phyloP scores from a whole-genome alignment of 2,113 vertebrate genomes.

The Oncorhynchus masou region DNA sequence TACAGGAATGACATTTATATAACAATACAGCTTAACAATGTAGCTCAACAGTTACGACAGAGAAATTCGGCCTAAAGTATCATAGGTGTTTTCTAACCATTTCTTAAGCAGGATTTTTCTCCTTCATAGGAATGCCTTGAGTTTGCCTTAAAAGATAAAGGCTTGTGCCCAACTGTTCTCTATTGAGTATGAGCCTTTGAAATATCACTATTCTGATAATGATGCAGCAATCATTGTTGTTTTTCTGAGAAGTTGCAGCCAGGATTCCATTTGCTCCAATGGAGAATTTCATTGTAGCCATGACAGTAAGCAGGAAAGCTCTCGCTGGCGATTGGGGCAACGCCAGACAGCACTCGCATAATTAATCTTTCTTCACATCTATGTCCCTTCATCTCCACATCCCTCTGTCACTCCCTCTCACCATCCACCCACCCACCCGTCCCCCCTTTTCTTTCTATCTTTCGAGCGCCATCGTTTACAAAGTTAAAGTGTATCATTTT shows the following conservation, averaged over 20 bases:
- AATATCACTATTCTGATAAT: constrained; percentile 23
- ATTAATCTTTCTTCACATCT: constrained; percentile 32
- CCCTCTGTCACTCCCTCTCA: neutral
- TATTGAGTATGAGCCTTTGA: neutral
- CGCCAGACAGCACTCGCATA: constrained; percentile 15
- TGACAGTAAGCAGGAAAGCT: constrained; percentile 44
- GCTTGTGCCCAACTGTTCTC: neutral
- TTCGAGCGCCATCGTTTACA: constrained; percentile 14
- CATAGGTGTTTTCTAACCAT: too few relatives aligned
- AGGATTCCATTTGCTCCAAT: constrained; percentile 43
- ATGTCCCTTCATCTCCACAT: neutral
- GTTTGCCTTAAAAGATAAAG: neutral
- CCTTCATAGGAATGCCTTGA: too few relatives aligned
- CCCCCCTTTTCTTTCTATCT: constrained; percentile 3
- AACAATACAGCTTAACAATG: too few relatives aligned
- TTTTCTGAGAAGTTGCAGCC: neutral
- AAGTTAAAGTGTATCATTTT: neutral
- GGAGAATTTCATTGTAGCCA: constrained; percentile 40
- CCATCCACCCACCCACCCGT: neutral
- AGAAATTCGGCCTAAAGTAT: too few relatives aligned
- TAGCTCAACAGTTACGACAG: too few relatives aligned
- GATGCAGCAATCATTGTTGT: constrained; percentile 28
- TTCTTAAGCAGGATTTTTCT: too few relatives aligned
- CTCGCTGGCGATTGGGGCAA: neutral
- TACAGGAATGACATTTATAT: too few relatives aligned